Evolutionary conservation across 2,113 vertebrate genomes (phyloP).

Genomic region (Corydoras maculifer): DNA sequence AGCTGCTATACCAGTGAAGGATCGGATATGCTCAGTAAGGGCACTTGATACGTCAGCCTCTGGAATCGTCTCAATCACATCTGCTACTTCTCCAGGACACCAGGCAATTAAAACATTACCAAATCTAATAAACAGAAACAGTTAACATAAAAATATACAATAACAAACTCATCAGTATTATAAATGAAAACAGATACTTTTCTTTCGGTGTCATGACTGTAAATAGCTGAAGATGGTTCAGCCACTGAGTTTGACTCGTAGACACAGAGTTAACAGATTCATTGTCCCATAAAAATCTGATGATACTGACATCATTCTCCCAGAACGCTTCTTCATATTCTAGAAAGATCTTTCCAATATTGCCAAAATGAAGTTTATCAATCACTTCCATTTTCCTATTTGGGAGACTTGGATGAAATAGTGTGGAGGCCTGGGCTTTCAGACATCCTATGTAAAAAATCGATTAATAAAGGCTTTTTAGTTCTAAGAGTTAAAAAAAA

Average conservation of each 20-base stretch:
- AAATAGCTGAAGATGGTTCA: constrained; percentile 35
- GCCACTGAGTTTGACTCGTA: constrained; percentile 32
- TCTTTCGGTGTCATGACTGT: constrained; percentile 46
- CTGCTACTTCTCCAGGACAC: constrained; percentile 38
- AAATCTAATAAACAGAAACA: constrained; percentile 32
- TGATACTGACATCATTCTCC: constrained; percentile 31
- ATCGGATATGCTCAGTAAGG: constrained; percentile 42
- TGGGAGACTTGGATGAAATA: constrained; percentile 48
- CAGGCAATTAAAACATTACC: constrained; percentile 44
- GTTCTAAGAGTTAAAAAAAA: no score
- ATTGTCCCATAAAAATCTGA: constrained; percentile 45
- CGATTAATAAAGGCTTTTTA: background rate
- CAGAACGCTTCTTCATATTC: constrained; percentile 50
- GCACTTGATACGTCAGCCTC: constrained; percentile 40
- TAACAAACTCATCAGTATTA: background rate
- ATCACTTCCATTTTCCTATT: constrained; percentile 40
- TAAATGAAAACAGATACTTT: constrained; percentile 24
- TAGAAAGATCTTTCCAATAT: constrained; percentile 50
- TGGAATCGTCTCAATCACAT: constrained; percentile 42
- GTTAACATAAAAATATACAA: background rate
- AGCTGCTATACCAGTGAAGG: constrained; percentile 35
- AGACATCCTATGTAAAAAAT: constrained; percentile 40
- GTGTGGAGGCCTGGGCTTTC: constrained; percentile 33
- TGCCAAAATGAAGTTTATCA: constrained; percentile 44
- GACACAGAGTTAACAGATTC: constrained; percentile 32